Base-by-base conservation (phyloP, 2,888 invertebrate genomes). In the Congeria kusceri region DNA sequence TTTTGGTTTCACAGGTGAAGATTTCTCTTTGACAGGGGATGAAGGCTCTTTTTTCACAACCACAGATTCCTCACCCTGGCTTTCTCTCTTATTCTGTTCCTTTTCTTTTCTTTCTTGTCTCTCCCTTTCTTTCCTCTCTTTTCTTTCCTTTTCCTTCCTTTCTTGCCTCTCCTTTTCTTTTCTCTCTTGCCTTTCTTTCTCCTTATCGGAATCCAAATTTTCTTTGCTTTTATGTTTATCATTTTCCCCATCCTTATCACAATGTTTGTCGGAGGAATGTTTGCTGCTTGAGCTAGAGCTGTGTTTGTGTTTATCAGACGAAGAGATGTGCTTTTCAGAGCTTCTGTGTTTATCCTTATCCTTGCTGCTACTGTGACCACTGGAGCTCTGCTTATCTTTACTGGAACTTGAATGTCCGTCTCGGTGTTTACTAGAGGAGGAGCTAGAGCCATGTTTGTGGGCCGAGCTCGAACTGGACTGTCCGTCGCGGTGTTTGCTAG, bases 161-260 rank as follows among this genome's bases (percentile, higher is more conserved):
- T 80, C 83, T 58, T 84, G 79, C 32, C 82, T 85, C 23, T 85
- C 83, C 27, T 62, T 76, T n/a, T 76, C 75, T 68, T 76, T 80
- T 3, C 72, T 65, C 5, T 64, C 76, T n/a, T 68, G 68, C 23
- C 81, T 77, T 20, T 83, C 79, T 32, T 77, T 75, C 13, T 81
- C 77, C 47, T 77, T 84, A 56, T 84, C 80, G 32, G 59, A 29
- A 18, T 75, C 80, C 5, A 73, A 23, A 49, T 83, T 85, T 61
- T 77, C 83, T 77, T 75, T 70, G 18, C 80, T 77, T 47, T 79
- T 77, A 44, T 46, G 53, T 58, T 72, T 71, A 62, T 77, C 80
- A 20, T 53, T 53, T 47, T 77, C 77, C 20, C 66, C 71, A 29
- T 74, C 82, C 28, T 83, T 80, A 27, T 80, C 77, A 18, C 75